These are phyloP conservation scores for Limnodromus scolopaceus DNA, from an alignment of 2,797 vertebrate genomes.

Conservation along the genomic window DNA sequence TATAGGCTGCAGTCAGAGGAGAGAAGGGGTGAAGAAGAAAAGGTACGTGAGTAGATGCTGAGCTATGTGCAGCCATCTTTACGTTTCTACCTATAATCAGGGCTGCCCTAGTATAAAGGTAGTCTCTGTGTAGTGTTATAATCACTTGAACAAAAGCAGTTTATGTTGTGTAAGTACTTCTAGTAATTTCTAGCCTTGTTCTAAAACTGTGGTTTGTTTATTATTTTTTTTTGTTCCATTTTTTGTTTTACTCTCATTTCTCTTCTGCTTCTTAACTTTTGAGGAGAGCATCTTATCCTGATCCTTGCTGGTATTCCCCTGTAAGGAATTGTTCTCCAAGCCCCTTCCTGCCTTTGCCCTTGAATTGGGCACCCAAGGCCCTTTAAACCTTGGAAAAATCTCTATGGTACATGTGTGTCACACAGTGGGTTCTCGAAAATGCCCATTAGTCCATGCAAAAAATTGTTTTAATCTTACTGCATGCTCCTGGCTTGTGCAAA, in stretches of 20 bases:
- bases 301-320: background rate
- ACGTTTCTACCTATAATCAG: background rate
- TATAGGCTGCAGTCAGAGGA: background rate
- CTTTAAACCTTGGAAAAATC: background rate
- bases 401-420: accelerated
- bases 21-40: background rate
- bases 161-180: background rate
- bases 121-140: background rate
- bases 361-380: background rate
- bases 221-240: background rate
- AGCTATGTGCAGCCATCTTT: background rate
- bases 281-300: background rate
- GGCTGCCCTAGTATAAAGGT: background rate
- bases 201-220: background rate
- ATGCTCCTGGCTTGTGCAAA: background rate
- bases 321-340: accelerated
- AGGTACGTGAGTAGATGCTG: background rate
- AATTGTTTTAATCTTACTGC: background rate
- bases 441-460: background rate
- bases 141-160: accelerated
- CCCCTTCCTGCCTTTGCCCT: background rate
- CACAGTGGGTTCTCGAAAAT: background rate
- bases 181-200: background rate
- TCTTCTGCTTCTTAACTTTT: background rate
- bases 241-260: background rate